phyloP scores from a whole-genome alignment of 2,113 vertebrate species.

The Mustela nigripes region DNA sequence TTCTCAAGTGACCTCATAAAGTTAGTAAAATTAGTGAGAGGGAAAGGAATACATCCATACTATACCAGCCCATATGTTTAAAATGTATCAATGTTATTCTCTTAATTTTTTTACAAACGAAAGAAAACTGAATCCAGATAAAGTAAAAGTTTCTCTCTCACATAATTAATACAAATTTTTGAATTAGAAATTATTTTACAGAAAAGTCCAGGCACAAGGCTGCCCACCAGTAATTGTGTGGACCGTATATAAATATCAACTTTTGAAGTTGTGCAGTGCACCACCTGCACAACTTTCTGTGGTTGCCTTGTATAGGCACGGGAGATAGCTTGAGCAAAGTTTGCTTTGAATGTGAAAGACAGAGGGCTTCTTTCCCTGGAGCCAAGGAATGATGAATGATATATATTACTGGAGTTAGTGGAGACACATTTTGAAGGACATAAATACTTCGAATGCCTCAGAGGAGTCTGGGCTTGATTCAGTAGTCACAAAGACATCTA shows the following conservation, averaged over 20 bases:
- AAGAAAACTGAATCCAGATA: not conserved
- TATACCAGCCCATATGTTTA: not conserved
- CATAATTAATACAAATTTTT: not conserved
- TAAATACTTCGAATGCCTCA: not conserved
- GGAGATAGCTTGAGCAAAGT: not conserved
- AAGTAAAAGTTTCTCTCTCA: not conserved
- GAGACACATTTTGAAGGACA: not conserved
- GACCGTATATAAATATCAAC: not conserved
- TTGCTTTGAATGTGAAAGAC: not conserved
- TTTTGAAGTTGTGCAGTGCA: not conserved
- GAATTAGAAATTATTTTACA: slow-evolving; percentile 33
- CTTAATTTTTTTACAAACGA: not conserved
- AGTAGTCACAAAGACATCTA: not conserved
- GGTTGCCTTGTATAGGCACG: not conserved
- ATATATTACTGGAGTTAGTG: not conserved
- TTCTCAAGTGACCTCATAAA: slow-evolving; percentile 19
- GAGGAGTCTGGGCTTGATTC: slow-evolving; percentile 6
- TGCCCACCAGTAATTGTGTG: not conserved
- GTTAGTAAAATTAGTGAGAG: not conserved
- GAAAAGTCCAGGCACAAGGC: not conserved
- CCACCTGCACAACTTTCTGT: not conserved
- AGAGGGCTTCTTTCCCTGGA: not conserved
- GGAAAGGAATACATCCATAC: not conserved
- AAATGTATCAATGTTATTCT: not conserved
- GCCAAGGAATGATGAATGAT: not conserved